These are phyloP conservation scores for Pseudococcus jackbeardsleyi DNA, from an alignment of 2,888 invertebrate genomes.

Conservation along the genomic window DNA sequence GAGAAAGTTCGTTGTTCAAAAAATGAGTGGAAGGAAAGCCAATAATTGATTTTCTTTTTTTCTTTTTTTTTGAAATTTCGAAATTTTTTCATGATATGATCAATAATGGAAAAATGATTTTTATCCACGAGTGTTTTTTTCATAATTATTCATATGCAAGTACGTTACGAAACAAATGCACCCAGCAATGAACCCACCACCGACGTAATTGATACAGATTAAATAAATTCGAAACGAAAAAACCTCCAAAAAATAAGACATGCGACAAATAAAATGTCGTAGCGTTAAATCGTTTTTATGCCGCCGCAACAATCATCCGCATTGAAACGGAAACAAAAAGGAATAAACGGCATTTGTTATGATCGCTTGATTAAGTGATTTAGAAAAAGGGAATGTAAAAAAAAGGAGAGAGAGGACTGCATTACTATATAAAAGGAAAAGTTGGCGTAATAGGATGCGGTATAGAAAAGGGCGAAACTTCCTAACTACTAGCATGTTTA, in stretches of 20 bases:
- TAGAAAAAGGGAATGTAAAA: conserved; percentile 54
- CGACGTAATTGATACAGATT: background rate
- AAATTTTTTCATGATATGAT: too few species aligned
- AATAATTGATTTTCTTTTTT: too few species aligned
- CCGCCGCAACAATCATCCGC: conserved; percentile 34
- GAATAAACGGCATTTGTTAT: conserved; percentile 59
- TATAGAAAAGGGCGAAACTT: conserved; percentile 40
- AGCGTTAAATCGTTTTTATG: conserved; percentile 52
- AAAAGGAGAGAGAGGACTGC: conserved; percentile 20
- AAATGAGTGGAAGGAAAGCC: too few species aligned
- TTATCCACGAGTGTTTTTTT: background rate
- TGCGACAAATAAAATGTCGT: conserved; percentile 18
- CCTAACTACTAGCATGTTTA: conserved; percentile 53
- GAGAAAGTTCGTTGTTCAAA: too few species aligned
- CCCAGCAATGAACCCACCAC: background rate
- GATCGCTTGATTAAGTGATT: conserved; percentile 62
- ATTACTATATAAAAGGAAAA: conserved; percentile 51
- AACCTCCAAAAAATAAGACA: background rate
- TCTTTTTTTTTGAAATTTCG: too few species aligned
- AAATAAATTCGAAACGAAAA: conserved; percentile 1
- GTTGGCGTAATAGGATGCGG: conserved; percentile 45
- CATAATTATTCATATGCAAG: background rate
- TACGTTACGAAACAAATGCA: background rate
- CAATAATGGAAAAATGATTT: too few species aligned
- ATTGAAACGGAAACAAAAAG: conserved; percentile 32